These are phyloP conservation scores for Agapornis canus DNA, from an alignment of 2,797 vertebrate genomes.

Conservation along the genomic window DNA sequence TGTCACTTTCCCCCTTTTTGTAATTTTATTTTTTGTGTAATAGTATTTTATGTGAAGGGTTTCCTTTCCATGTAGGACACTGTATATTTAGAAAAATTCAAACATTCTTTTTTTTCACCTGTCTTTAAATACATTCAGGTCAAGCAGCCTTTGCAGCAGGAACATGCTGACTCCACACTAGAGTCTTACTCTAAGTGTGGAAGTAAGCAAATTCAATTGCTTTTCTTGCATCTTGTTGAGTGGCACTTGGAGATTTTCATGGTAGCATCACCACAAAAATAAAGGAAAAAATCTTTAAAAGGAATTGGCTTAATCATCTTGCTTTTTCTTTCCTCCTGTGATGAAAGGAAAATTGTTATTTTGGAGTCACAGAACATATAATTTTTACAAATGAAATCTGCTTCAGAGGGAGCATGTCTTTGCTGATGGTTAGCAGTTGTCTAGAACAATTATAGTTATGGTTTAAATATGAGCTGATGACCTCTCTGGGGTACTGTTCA, in stretches of 20 bases:
- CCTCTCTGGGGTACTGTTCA: fast-evolving
- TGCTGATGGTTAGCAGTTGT: not conserved
- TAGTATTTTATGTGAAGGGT: not conserved
- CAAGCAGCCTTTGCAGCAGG: not conserved
- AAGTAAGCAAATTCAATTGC: not conserved
- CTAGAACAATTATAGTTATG: not conserved
- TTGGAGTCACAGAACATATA: not conserved
- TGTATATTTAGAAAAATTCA: not conserved
- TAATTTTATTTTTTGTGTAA: not conserved
- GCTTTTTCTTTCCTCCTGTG: not conserved
- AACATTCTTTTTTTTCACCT: not conserved
- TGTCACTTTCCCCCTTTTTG: not conserved
- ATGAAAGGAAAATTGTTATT: not conserved
- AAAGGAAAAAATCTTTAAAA: not conserved
- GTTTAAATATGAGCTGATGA: not conserved
- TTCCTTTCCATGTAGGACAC: not conserved
- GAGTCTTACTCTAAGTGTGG: not conserved
- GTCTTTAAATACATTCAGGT: not conserved
- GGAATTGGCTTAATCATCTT: not conserved
- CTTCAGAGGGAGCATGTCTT: fast-evolving
- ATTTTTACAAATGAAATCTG: not conserved
- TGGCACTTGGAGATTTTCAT: not conserved
- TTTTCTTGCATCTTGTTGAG: not conserved
- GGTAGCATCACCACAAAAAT: not conserved
- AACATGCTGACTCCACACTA: not conserved